phyloP scores from a whole-genome alignment of 2,888 invertebrate genomes.

The Tetranychus piercei region DNA sequence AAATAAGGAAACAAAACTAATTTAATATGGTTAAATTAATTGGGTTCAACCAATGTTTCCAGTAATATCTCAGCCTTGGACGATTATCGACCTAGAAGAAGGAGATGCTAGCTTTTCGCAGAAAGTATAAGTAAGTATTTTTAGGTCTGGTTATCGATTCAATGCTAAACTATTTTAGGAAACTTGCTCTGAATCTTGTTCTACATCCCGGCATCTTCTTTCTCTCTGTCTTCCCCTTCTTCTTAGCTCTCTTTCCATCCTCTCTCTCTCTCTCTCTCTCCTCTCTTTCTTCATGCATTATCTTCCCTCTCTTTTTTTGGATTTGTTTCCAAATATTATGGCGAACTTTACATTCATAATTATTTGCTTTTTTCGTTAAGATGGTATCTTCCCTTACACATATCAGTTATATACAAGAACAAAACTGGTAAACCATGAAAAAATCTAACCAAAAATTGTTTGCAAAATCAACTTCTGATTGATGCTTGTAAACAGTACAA shows the following conservation, averaged over 20 bases:
- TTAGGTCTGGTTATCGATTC: conserved; percentile 1
- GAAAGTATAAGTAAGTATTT: neutral
- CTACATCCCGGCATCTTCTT: neutral
- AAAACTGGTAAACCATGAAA: too few species aligned
- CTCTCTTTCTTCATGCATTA: neutral
- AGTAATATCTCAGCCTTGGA: neutral
- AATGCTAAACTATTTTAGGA: neutral
- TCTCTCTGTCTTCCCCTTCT: neutral
- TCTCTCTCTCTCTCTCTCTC: neutral
- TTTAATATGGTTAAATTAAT: too few species aligned
- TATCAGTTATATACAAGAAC: too few species aligned
- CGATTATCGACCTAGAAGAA: neutral
- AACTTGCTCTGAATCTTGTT: neutral
- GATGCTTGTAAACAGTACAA: too few species aligned
- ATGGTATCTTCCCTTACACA: too few species aligned
- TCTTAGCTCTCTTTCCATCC: neutral
- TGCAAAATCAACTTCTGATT: too few species aligned
- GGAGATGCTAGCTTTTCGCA: neutral
- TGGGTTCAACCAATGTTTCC: neutral
- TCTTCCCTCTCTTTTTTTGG: neutral
- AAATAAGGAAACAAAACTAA: too few species aligned
- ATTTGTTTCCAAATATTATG: too few species aligned
- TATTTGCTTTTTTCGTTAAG: too few species aligned
- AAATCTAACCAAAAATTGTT: too few species aligned
- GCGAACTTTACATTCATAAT: too few species aligned